A percentile compares a stretch with the other conserved stretches of the same genome.
Conservation (phyloP, 2,888 invertebrate species). For the Octodonta nipae region DNA sequence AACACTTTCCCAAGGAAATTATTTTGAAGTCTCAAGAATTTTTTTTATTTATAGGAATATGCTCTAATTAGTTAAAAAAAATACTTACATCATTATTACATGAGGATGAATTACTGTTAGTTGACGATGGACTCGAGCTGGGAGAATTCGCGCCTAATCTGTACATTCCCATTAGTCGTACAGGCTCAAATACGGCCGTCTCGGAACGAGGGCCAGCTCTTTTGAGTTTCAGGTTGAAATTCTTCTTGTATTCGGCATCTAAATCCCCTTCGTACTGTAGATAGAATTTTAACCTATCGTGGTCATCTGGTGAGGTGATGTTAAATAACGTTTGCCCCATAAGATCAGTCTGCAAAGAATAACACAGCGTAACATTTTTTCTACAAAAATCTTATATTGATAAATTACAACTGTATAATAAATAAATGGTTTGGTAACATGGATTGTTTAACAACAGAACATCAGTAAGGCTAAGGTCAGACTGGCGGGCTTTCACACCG, state of each 20-base stretch:
- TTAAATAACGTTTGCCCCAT: slow-evolving; percentile 69
- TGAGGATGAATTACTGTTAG: slow-evolving; percentile 7
- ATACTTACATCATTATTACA: slow-evolving; percentile 20
- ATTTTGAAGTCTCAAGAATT: no score
- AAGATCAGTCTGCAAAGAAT: slow-evolving; percentile 60
- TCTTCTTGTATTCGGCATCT: slow-evolving; percentile 42
- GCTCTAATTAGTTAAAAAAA: no score
- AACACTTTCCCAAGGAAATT: no score
- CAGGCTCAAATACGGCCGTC: slow-evolving; percentile 55
- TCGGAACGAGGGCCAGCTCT: slow-evolving; percentile 60
- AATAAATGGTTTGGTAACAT: no score
- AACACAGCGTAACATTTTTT: no score
- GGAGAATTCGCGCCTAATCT: slow-evolving; percentile 14
- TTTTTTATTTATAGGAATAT: no score
- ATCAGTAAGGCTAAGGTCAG: no score
- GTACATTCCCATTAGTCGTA: slow-evolving; percentile 47
- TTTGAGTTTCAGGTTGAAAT: slow-evolving; percentile 41
- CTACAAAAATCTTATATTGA: no score
- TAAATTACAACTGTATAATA: no score
- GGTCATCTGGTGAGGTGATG: slow-evolving; percentile 69
- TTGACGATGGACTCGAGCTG: slow-evolving; percentile 6
- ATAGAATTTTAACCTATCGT: slow-evolving; percentile 54
- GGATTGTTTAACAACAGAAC: no score
- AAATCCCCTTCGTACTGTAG: slow-evolving; percentile 38
- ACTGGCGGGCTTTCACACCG: no score